Evolutionary conservation across 2,888 invertebrate species (phyloP).

Genomic region (Cremastinae sp.): DNA sequence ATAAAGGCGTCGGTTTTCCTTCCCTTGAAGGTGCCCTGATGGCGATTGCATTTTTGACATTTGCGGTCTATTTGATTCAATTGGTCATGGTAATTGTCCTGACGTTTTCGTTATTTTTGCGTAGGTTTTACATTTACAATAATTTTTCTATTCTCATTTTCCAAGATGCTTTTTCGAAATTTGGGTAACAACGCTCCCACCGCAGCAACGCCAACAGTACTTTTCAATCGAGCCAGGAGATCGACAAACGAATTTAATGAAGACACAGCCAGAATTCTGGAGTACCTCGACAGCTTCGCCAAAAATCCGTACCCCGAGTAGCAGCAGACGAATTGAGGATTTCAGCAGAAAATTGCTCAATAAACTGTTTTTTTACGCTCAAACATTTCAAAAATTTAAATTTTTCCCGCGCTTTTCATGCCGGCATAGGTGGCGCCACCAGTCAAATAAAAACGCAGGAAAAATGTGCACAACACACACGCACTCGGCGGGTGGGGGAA

Average conservation of each 20-base stretch:
- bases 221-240: conserved; percentile 74
- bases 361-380: not conserved
- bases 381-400: not conserved
- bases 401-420: not conserved
- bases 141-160: conserved; percentile 29
- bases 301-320: conserved; percentile 6
- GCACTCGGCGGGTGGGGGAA: not conserved
- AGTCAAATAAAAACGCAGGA: too few species aligned
- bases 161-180: conserved; percentile 73
- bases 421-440: not conserved
- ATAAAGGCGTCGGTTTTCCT: conserved; percentile 87
- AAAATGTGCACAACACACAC: too few species aligned
- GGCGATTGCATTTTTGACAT: conserved; percentile 91
- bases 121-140: not conserved
- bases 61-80: conserved; percentile 92
- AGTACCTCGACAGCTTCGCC: conserved; percentile 64
- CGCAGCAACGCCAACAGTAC: conserved; percentile 63
- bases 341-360: not conserved
- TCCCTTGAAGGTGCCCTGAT: conserved; percentile 90
- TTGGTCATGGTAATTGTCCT: conserved; percentile 86
- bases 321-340: not conserved
- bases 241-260: conserved; percentile 69
- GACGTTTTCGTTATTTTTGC: too few species aligned
- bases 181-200: conserved; percentile 57
- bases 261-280: conserved; percentile 70